A percentile compares a stretch with the other conserved stretches of the same genome.
Evolutionary conservation across 2,797 vertebrate species (phyloP).

Genomic region (Lindbergichthys nudifrons): DNA sequence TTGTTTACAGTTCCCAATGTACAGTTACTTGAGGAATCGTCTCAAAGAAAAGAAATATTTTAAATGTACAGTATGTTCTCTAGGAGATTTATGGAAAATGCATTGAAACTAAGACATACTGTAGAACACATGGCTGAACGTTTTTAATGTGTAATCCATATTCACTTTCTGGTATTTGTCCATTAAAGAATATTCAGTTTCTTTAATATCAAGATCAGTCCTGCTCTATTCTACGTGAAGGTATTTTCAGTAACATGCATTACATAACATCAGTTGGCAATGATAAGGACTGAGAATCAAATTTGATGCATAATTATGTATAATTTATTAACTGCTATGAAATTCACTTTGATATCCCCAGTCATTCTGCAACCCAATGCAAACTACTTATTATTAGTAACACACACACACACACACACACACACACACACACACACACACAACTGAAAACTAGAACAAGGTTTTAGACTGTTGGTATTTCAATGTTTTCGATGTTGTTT

Average conservation of each 20-base stretch:
- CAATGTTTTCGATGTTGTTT: neutral
- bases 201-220: neutral
- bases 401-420: conserved; percentile 5
- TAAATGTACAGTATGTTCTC: too few species aligned
- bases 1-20: too few species aligned
- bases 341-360: conserved; percentile 57
- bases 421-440: neutral
- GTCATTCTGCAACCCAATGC: conserved; percentile 40
- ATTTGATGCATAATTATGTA: conserved; percentile 54
- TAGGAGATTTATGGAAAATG: too few species aligned
- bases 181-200: neutral
- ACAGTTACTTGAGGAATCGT: too few species aligned
- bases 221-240: conserved; percentile 9
- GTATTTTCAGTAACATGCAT: conserved; percentile 21
- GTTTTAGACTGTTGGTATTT: neutral
- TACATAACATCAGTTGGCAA: conserved; percentile 34
- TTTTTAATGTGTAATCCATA: neutral
- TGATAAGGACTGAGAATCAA: conserved; percentile 39
- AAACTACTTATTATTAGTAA: too few species aligned
- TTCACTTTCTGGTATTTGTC: neutral
- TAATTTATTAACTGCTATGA: conserved; percentile 58
- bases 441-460: conserved; percentile 38
- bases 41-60: too few species aligned
- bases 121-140: too few species aligned
- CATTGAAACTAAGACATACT: too few species aligned